Conservation (phyloP, 2,888 invertebrate genomes). For the Ormyrus thymus region DNA sequence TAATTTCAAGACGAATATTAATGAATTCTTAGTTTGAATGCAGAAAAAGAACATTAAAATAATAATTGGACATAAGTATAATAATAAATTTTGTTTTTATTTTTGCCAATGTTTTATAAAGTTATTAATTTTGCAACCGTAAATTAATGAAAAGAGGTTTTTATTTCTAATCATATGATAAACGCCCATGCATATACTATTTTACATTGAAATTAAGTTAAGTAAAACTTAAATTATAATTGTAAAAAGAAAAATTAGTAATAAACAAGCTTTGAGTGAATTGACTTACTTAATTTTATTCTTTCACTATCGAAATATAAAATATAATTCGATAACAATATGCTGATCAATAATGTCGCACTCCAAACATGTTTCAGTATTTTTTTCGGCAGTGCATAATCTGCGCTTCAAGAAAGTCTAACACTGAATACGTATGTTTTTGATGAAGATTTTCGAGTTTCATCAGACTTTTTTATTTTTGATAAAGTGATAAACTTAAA, state of each 20-base stretch:
- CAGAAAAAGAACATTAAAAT: too few relatives aligned
- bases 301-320: constrained; percentile 56
- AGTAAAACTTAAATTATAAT: background rate
- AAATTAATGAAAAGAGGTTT: too few relatives aligned
- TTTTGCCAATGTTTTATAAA: too few relatives aligned
- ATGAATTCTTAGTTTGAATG: too few relatives aligned
- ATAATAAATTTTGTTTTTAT: too few relatives aligned
- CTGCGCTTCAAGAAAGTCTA: constrained; percentile 32
- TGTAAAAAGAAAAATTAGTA: background rate
- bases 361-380: constrained; percentile 46
- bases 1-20: constrained; percentile 22
- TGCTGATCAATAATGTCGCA: constrained; percentile 50
- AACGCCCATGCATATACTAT: too few relatives aligned
- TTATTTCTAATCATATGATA: too few relatives aligned
- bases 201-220: background rate
- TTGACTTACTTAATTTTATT: constrained; percentile 41
- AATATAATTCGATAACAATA: constrained; percentile 58
- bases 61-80: too few relatives aligned
- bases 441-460: constrained; percentile 37
- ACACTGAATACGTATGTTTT: constrained; percentile 44
- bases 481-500: constrained; percentile 41
- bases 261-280: constrained; percentile 2
- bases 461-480: constrained; percentile 26
- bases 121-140: too few relatives aligned
- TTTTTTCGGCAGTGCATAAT: constrained; percentile 35